These are phyloP conservation scores for Zosterops borbonicus DNA, from an alignment of 2,113 vertebrate genomes.

Conservation along the genomic window DNA sequence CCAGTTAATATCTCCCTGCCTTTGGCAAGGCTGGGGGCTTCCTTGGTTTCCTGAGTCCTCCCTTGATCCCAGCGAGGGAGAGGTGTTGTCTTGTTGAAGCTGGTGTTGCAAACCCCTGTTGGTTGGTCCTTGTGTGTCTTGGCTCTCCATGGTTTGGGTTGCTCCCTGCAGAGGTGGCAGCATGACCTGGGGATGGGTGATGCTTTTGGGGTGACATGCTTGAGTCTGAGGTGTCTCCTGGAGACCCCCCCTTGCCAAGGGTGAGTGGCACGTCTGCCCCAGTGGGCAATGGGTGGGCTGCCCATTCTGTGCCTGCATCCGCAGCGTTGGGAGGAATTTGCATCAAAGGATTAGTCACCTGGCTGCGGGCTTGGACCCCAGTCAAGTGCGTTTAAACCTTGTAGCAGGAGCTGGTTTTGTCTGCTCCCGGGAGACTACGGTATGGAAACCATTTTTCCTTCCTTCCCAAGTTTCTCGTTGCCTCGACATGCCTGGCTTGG, in stretches of 20 bases:
- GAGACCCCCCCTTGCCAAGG: neutral
- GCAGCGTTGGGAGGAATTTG: neutral
- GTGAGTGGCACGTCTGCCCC: fast-evolving
- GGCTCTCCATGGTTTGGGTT: neutral
- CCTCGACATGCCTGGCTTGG: neutral
- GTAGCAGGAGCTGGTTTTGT: slow-evolving; percentile 49
- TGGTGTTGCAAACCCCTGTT: neutral
- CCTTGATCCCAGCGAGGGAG: neutral
- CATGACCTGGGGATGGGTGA: neutral
- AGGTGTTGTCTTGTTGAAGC: neutral
- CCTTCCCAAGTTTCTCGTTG: neutral
- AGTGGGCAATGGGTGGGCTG: neutral
- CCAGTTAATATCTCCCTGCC: neutral
- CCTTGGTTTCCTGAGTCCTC: neutral
- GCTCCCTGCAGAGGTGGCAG: neutral
- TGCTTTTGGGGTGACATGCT: neutral
- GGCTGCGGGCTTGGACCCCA: slow-evolving; percentile 51
- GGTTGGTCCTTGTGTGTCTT: fast-evolving
- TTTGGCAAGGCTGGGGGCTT: neutral
- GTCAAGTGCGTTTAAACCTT: slow-evolving; percentile 36
- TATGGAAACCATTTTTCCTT: slow-evolving; percentile 44
- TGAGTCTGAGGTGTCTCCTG: neutral
- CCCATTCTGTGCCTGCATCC: neutral
- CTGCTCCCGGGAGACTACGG: neutral
- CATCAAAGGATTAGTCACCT: slow-evolving; percentile 60